Evolutionary conservation across 2,113 vertebrate species (phyloP), one percentile per base, ranked within the genome.

Genomic region (Irena cyanogastra): DNA sequence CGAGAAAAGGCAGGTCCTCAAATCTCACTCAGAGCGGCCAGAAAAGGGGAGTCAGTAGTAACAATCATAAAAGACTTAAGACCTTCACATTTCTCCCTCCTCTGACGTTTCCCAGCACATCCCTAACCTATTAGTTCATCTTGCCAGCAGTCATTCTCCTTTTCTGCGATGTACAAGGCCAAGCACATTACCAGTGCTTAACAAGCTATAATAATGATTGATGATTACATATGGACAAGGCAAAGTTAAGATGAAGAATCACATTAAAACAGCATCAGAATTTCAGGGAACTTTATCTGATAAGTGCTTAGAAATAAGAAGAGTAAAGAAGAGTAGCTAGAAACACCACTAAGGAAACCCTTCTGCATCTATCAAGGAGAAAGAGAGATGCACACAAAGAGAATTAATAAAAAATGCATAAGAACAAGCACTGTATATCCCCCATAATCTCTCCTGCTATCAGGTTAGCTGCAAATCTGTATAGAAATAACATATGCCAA

Each of bases 161-260:
- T 84, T 88, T 92, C 50, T 82, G 72, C 39, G 2, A 80, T 21
- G 57, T 91, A 90, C 88, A 91, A 97, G 93, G 75, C 94, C 94
- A 92, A 94, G 68, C 42, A 81, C 89, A 94, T 92, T 83, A 91
- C 52, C 69, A 80, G 81, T 52, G 53, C 56, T 71, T 82, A 95
- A 89, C 81, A 89, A 91, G 80, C 87, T 81, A 68, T 96, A 97
- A 92, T 64, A 92, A 82, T 87, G 92, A 93, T 52, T 87, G 86
- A 96, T 10, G 45, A 91, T 63, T 94, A 76, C 63, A 81, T 72
- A 92, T 17, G 74, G 84, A 92, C 89, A 94, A 53, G 87, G 53
- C 68, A 90, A 88, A 92, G 86, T 54, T 92, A 86, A 95, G 80
- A 93, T 87, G 81, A 95, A 96, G 83, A 96, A 71, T 35, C 52